Percentiles rank a stretch among this genome's conserved stretches.
phyloP scores from a whole-genome alignment of 2,888 invertebrate genomes.

The Charanyca ferruginea region DNA sequence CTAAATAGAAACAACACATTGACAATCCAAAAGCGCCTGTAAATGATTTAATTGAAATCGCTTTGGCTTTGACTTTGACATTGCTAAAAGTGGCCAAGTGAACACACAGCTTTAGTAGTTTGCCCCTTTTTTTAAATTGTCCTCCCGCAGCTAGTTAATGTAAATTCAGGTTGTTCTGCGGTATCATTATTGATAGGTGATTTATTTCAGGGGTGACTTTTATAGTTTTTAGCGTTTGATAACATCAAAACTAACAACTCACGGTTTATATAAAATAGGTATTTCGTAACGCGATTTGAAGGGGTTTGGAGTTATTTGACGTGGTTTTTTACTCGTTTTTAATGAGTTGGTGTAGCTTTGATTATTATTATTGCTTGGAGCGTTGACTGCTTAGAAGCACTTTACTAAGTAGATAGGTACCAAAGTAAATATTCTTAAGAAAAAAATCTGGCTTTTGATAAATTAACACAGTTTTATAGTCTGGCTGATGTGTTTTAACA shows the following conservation, averaged over 20 bases:
- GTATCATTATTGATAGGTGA: constrained; percentile 73
- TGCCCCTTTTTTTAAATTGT: constrained; percentile 59
- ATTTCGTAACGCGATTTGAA: constrained; percentile 41
- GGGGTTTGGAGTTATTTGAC: constrained; percentile 31
- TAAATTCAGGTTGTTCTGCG: constrained; percentile 70
- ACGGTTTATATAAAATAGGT: constrained; percentile 34
- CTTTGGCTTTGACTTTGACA: too few species aligned
- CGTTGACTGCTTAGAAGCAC: neutral
- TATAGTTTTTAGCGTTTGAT: constrained; percentile 62
- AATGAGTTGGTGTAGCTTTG: neutral
- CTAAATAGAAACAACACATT: too few species aligned
- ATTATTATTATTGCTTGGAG: constrained; percentile 9
- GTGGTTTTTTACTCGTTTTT: constrained; percentile 15
- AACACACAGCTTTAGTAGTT: constrained; percentile 23
- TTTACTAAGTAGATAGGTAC: neutral
- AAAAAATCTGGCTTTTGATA: neutral
- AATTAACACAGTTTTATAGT: neutral
- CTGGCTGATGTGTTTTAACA: neutral
- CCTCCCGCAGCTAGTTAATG: constrained; percentile 66
- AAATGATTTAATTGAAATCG: too few species aligned
- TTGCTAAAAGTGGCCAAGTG: constrained; percentile 28
- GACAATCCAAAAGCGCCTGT: too few species aligned
- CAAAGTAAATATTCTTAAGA: neutral
- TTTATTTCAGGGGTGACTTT: constrained; percentile 71
- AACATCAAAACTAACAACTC: constrained; percentile 44